These are phyloP conservation scores for Tenualosa ilisha DNA, from an alignment of 2,797 vertebrate species.

Conservation along the genomic window DNA sequence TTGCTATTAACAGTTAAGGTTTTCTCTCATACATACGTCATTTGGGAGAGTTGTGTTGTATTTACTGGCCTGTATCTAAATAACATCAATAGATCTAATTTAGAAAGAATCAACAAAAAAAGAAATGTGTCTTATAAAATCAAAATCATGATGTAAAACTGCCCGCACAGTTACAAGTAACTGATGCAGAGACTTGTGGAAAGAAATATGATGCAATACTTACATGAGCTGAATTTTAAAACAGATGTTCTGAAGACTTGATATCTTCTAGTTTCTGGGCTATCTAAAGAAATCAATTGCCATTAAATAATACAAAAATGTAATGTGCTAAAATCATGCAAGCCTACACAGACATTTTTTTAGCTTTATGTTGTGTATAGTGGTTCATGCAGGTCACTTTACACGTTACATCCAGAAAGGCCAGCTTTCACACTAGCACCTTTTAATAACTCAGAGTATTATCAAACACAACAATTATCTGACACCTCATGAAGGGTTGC, in stretches of 20 bases:
- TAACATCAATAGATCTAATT: neutral
- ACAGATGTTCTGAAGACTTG: neutral
- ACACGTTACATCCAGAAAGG: neutral
- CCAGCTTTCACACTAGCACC: neutral
- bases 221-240: conserved; percentile 7
- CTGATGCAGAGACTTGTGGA: neutral
- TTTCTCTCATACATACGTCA: neutral
- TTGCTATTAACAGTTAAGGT: neutral
- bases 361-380: neutral
- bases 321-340: neutral
- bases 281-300: neutral
- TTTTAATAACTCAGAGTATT: neutral
- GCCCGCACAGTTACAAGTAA: neutral
- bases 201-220: conserved; percentile 5
- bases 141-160: neutral
- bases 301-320: neutral
- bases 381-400: neutral
- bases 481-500: neutral
- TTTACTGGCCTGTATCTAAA: neutral
- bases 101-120: neutral
- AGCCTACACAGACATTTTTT: neutral
- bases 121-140: neutral
- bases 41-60: neutral
- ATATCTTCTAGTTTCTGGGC: neutral
- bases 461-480: neutral